phyloP scores from a whole-genome alignment of 2,888 invertebrate species.

The Tenthredo mesomela region DNA sequence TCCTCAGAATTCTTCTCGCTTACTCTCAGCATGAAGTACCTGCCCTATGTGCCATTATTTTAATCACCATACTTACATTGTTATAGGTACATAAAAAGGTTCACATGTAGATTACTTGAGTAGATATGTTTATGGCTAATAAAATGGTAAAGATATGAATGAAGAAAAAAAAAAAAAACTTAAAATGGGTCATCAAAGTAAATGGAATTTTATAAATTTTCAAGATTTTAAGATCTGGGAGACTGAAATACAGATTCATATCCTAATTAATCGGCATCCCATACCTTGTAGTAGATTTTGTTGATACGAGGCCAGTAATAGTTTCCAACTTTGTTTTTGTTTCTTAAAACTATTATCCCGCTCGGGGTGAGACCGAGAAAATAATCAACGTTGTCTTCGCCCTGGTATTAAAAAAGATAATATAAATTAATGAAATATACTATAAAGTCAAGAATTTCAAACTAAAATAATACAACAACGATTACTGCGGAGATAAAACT shows the following conservation, averaged over 20 bases:
- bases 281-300: constrained; percentile 94
- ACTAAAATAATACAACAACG: background rate
- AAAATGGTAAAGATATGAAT: background rate
- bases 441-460: background rate
- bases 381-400: constrained; percentile 97
- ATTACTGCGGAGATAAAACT: background rate
- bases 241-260: background rate
- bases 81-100: constrained; percentile 25
- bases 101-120: background rate
- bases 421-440: background rate
- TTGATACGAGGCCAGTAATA: constrained; percentile 99
- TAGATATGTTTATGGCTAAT: background rate
- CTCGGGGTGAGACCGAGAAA: constrained; percentile 97
- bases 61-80: constrained; percentile 32
- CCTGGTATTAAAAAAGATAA: constrained; percentile 80
- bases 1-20: constrained; percentile 98
- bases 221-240: background rate
- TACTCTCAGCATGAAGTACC: constrained; percentile 97
- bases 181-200: background rate
- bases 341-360: constrained; percentile 95
- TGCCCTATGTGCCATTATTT: constrained; percentile 79
- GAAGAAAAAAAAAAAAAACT: background rate
- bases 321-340: constrained; percentile 97
- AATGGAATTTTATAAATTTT: background rate
- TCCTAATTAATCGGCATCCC: constrained; percentile 22